Evolutionary conservation across 2,888 invertebrate species (phyloP).

Genomic region (Nipponacmea schrenckii): DNA sequence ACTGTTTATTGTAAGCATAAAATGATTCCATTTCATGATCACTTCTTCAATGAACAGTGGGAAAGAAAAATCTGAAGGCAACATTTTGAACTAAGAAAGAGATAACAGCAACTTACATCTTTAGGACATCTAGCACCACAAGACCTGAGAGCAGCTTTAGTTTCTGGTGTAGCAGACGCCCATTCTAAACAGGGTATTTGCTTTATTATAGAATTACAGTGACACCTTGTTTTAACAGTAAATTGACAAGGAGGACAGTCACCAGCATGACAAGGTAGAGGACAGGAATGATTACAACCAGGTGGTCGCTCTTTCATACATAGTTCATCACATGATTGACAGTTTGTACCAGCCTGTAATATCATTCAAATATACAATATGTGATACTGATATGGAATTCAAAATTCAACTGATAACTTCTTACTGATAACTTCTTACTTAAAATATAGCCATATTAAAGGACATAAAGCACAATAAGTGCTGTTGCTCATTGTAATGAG

Average conservation of each 20-base stretch:
- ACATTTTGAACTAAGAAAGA: too few relatives aligned
- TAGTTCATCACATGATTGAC: conserved; percentile 62
- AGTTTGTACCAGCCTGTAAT: conserved; percentile 63
- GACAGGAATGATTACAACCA: conserved; percentile 80
- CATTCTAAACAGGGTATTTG: conserved; percentile 81
- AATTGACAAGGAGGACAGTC: conserved; percentile 79
- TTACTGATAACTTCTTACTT: too few relatives aligned
- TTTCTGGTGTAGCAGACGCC: conserved; percentile 68
- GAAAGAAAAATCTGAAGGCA: too few relatives aligned
- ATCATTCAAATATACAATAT: too few relatives aligned
- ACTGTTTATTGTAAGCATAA: too few relatives aligned
- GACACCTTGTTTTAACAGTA: conserved; percentile 74
- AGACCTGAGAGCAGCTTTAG: conserved; percentile 70
- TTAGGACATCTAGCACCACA: conserved; percentile 90
- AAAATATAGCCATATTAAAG: too few relatives aligned
- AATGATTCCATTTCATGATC: too few relatives aligned
- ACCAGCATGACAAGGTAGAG: conserved; percentile 73
- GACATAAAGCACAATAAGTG: too few relatives aligned
- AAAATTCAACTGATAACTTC: too few relatives aligned
- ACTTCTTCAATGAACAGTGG: too few relatives aligned
- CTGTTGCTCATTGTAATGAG: too few relatives aligned
- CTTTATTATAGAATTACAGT: conserved; percentile 82
- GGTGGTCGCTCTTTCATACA: conserved; percentile 71
- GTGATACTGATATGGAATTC: conserved; percentile 8
- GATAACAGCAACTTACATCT: conserved; percentile 74